Conservation (phyloP, 2,797 vertebrate genomes). For the Acrocephalus scirpaceus region DNA sequence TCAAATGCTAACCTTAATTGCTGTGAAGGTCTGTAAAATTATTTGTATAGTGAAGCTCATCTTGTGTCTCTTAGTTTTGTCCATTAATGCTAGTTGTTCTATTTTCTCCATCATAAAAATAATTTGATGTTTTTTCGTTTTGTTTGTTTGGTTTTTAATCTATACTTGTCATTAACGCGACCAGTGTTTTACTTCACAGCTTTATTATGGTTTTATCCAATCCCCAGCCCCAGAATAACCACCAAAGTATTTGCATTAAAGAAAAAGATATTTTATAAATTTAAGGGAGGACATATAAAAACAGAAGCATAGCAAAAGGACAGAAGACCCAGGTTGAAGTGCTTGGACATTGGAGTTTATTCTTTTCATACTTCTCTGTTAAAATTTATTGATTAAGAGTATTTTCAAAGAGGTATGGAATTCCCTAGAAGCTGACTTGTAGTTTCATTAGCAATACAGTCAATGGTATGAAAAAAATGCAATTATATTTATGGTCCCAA, state of each 20-base stretch:
- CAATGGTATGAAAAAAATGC: background rate
- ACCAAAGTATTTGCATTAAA: background rate
- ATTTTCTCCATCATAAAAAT: background rate
- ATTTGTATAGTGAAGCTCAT: background rate
- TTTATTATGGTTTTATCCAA: background rate
- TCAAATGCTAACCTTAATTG: background rate
- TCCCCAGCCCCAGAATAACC: background rate
- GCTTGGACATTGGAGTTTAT: background rate
- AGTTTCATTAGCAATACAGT: background rate
- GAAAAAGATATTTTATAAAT: background rate
- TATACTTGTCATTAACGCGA: background rate
- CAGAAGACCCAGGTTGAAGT: background rate
- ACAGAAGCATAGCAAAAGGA: background rate
- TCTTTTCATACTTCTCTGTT: background rate
- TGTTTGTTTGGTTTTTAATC: background rate
- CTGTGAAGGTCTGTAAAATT: background rate
- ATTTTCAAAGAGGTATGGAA: background rate
- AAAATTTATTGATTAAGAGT: background rate
- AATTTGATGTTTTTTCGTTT: background rate
- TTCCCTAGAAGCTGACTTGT: background rate
- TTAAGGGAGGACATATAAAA: background rate
- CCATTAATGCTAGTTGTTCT: background rate
- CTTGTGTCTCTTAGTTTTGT: background rate
- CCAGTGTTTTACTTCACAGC: background rate
- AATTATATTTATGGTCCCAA: background rate